phyloP scores from a whole-genome alignment of 2,113 vertebrate species.

The Gasterosteus nipponicus region DNA sequence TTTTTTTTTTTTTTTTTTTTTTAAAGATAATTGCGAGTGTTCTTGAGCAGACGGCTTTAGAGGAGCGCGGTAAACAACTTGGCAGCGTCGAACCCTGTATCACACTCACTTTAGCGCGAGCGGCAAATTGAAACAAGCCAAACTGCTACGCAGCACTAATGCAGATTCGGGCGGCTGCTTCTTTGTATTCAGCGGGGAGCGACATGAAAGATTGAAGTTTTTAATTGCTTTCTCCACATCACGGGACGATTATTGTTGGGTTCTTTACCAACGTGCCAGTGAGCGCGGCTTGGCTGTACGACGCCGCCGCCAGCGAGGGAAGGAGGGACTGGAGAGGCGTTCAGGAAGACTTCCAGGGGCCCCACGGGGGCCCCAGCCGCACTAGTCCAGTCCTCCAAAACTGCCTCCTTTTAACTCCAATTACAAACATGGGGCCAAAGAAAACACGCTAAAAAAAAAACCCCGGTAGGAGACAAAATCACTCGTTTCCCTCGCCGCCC shows the following conservation, averaged over 20 bases:
- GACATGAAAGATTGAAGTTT: conserved; percentile 81
- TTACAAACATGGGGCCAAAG: conserved; percentile 61
- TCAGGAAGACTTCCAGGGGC: conserved; percentile 60
- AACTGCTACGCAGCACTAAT: conserved; percentile 65
- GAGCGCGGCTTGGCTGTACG: conserved; percentile 46
- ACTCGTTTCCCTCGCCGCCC: conserved; percentile 46
- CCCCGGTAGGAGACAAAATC: conserved; percentile 46
- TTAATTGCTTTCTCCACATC: conserved; percentile 83
- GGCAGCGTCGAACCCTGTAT: conserved; percentile 66
- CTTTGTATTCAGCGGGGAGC: conserved; percentile 76
- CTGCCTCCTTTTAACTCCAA: conserved; percentile 76
- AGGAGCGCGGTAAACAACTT: conserved; percentile 74
- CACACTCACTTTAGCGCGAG: conserved; percentile 64
- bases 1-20: conserved; percentile 41
- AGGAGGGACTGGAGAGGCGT: conserved; percentile 47
- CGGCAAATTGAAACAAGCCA: conserved; percentile 77
- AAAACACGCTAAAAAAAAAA: neutral
- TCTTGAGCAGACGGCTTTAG: conserved; percentile 69
- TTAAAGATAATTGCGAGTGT: conserved; percentile 77
- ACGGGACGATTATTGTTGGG: conserved; percentile 74
- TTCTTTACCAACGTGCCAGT: conserved; percentile 68
- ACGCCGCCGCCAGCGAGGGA: conserved; percentile 40
- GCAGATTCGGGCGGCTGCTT: conserved; percentile 68
- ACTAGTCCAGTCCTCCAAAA: conserved; percentile 56
- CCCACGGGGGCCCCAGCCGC: conserved; percentile 46